phyloP scores from a whole-genome alignment of 2,888 invertebrate genomes.

The Lasioglossum morio region DNA sequence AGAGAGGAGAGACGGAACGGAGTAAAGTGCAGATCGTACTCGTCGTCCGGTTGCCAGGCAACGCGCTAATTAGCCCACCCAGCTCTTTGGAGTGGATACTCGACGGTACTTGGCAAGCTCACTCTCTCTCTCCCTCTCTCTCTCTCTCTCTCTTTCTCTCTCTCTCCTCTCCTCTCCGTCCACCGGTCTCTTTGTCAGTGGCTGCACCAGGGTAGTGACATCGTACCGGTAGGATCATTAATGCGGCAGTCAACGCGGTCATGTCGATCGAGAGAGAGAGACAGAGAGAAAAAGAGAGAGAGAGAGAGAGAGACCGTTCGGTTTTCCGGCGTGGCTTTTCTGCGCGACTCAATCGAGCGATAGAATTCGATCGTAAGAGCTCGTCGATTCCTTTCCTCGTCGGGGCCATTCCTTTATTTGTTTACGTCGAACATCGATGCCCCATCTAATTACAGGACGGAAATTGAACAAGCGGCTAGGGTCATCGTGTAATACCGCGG shows the following conservation, averaged over 20 bases:
- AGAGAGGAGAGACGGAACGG: conserved; percentile 69
- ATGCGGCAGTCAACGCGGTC: conserved; percentile 45
- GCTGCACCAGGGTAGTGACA: conserved; percentile 69
- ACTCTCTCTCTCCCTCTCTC: conserved; percentile 41
- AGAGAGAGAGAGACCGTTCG: background rate
- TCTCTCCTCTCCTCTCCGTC: conserved; percentile 17
- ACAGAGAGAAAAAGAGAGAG: background rate
- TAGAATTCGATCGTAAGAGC: conserved; percentile 31
- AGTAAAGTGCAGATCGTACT: conserved; percentile 80
- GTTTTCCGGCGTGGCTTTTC: background rate
- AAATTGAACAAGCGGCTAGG: conserved; percentile 38
- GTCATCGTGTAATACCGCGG: conserved; percentile 29
- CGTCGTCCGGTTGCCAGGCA: conserved; percentile 83
- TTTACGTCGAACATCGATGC: conserved; percentile 35
- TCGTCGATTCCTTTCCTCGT: background rate
- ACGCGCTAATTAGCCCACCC: conserved; percentile 85
- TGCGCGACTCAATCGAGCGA: conserved; percentile 37
- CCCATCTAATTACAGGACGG: conserved; percentile 43
- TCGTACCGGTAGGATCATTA: conserved; percentile 71
- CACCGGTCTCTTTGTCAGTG: conserved; percentile 39
- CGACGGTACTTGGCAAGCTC: conserved; percentile 78
- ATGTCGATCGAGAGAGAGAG: conserved; percentile 9
- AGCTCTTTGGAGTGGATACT: conserved; percentile 84
- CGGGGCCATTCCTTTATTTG: conserved; percentile 30
- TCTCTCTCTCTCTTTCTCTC: conserved; percentile 34